Base-by-base conservation (phyloP, 2,113 vertebrate genomes). In the Campylomormyrus numenius region DNA sequence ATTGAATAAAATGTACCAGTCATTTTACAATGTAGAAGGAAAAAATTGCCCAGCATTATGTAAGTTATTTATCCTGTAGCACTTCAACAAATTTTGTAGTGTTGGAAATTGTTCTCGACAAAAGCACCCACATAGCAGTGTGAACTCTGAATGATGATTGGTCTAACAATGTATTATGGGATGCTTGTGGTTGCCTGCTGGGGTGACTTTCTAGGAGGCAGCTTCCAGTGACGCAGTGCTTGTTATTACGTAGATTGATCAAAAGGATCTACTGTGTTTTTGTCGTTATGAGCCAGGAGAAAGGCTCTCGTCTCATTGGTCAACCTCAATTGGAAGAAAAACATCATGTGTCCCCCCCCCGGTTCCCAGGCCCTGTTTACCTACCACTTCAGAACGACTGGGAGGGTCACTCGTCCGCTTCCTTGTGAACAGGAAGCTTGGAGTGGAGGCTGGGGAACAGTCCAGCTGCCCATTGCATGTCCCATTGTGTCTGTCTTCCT, bases 371-470 rank as follows among this genome's bases (percentile, higher is more conserved):
- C 85, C 85, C 85, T 87, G 50, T 87, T 87, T 87, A 56, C 85
- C 13, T 6, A 11, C 50, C 31, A 35, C 45, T 87, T 31, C 31
- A 35, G n/a, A 87, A 27, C 7, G 1, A n/a, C 27, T 87, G 85
- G 85, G 85, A 87, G 85, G 85, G 85, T 52, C 48, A 19, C 19
- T 9, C 11, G 11, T 87, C 49, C 19, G 70, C 92, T 94, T 95
- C 94, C 95, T 95, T 91, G 93, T 92, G 94, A 95, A 95, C 94
- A 96, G 95, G 95, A 95, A 94, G 50, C 91, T 87, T 87, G 53
- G 91, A 91, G 89, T 91, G 45, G 90, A 90, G 90, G 21, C 85
- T 53, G 13, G 50, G 50, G 15, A 87, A 56, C 50, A 39, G n/a
- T 27, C 31, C 50, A 53, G 85, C 91, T 92, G 87, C 90, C 92